Evolutionary conservation across 2,888 invertebrate species (phyloP), one percentile per base, ranked within the genome.

Genomic region (Tiphia femorata): DNA sequence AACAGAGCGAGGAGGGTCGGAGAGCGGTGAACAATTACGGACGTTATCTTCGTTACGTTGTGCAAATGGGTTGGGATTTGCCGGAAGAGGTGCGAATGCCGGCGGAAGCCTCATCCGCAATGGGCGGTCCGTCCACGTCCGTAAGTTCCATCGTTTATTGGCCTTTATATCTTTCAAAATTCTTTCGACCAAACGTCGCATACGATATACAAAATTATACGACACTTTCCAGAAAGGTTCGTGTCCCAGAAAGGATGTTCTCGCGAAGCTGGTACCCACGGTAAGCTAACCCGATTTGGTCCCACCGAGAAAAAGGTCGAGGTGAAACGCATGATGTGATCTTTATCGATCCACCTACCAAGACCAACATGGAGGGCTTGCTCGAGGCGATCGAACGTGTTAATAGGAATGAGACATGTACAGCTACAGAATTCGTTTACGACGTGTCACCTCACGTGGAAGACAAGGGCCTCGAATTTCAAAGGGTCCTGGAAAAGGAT

Each of bases 401-500:
- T 16, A 48, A 48, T 4, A 57, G 49, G 41, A 66, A 58, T 6
- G 58, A 65, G 10, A 66, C 67, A 55, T 66, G 58, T 2, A 64
- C 60, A 17, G 55, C 69, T 10, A 63, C 62, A 5, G 67, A 72
- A 52, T 67, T 67, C 10, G 63, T 72, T 20, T 69, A 62, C 46
- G 48, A 53, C 10, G 19, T 71, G 2, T 47, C 62, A 2, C 58
- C 58, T 1, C 54, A 56, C 38, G 60, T 67, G 7, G 23, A 50
- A 10, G 70, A 72, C 27, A 49, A 56, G 2, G 62, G 64, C 14
- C 38, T 14, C 17, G 17, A 35, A 33, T 67, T 72, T 51, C 62
- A 54, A 12, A 58, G 63, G 41, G 52, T 63, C 41, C 40, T 70
- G 46, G 67, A 70, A 43, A 62, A 49, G 30, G 70, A 72, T 42